Evolutionary conservation across 2,888 invertebrate genomes (phyloP), one percentile per base, ranked within the genome.

Genomic region (Acleris laterana): DNA sequence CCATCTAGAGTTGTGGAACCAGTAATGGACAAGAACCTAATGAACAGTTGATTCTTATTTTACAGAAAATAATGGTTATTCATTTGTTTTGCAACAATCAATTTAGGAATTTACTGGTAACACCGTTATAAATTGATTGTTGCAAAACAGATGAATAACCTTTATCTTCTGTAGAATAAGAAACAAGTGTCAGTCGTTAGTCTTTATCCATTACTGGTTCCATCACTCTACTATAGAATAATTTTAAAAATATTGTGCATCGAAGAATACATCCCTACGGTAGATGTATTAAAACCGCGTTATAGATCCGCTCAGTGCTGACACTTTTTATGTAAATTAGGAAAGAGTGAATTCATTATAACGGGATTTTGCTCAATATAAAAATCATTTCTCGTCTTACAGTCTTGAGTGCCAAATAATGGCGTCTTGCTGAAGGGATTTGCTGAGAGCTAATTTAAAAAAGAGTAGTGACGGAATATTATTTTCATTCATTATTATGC

Each of bases 261-360:
- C 46, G 17, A n/a, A n/a, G n/a, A 46, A n/a, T 61, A 25, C 62
- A 63, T 25, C 68, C 69, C 69, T 68, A 60, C 68, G 66, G 72
- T 71, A 75, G 76, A 74, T 72, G 69, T 83, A 87, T 86, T 85
- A 84, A 87, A 88, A 81, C 74, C 79, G 81, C 83, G 77, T 87
- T 77, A 73, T 76, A 84, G 87, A 79, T 84, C 80, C 77, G 75
- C 79, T 80, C 75, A 75, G 75, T 76, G 76, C 76, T 75, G 79
- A 76, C 78, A 85, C 82, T 83, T 81, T 84, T 87, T 81, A 87
- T 87, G 86, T 79, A 88, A 87, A 89, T 87, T 77, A 83, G 69
- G 70, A 71, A 82, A 63, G 75, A 81, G 77, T 74, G 74, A 77
- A 83, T 83, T 85, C 81, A 85, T 86, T 86, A 85, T 76, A 82